Percentiles rank a stretch among this genome's conserved stretches.
Conservation (phyloP, 2,797 vertebrate genomes). For the Poecilia wingei region DNA sequence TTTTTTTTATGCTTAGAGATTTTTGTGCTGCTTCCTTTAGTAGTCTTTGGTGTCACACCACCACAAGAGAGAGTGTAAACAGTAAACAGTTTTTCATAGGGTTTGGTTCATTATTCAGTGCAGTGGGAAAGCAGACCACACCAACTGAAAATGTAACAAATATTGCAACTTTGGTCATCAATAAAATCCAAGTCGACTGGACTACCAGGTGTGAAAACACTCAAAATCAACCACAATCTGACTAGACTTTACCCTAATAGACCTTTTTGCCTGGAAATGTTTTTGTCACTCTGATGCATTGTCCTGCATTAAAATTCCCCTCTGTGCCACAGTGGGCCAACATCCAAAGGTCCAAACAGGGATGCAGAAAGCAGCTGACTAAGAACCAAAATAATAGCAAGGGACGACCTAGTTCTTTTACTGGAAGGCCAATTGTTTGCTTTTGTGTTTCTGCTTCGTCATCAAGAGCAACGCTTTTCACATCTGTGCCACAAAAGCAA, state of each 20-base stretch:
- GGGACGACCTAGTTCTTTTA: slow-evolving; percentile 71
- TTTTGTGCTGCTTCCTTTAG: background rate
- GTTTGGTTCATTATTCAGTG: too few relatives aligned
- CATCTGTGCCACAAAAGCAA: slow-evolving; percentile 68
- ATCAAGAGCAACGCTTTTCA: slow-evolving; percentile 72
- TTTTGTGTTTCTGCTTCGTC: slow-evolving; percentile 71
- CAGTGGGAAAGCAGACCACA: too few relatives aligned
- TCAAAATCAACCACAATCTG: background rate
- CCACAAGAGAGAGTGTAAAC: too few relatives aligned
- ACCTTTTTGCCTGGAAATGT: background rate
- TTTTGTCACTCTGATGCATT: background rate
- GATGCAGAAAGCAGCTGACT: slow-evolving; percentile 74
- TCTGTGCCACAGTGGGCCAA: slow-evolving; percentile 43
- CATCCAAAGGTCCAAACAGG: slow-evolving; percentile 49
- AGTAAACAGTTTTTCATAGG: too few relatives aligned
- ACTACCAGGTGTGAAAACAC: too few relatives aligned
- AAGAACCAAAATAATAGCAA: slow-evolving; percentile 70
- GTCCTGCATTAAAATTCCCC: slow-evolving; percentile 32
- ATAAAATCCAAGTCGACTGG: too few relatives aligned
- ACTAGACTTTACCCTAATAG: background rate
- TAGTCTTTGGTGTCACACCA: too few relatives aligned
- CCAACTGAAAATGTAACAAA: too few relatives aligned
- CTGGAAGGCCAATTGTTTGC: slow-evolving; percentile 52
- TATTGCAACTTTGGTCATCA: too few relatives aligned
- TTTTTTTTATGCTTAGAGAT: background rate